Base-by-base conservation (phyloP, 1,140 invertebrate genomes). In the Drosophila grimshawi region DNA sequence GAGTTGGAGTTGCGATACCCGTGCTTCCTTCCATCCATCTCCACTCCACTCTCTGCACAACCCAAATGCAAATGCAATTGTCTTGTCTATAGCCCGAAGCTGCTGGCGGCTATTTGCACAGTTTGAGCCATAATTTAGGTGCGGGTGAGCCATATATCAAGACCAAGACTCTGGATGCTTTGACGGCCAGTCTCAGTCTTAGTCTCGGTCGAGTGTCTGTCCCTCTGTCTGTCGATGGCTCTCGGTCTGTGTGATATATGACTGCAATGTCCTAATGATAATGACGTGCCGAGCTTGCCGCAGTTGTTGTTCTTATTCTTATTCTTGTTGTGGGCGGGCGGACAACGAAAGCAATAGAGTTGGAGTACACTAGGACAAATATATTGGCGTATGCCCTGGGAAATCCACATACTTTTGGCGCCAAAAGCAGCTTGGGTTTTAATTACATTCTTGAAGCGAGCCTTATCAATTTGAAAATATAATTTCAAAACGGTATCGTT, bases 71-170 rank as follows among this genome's bases (percentile, higher is more conserved):
- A 43, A 43, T 27, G 67, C 62, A 74, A 74, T 65, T 61, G 35
- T 64, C 33, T 45, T 74, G 83, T 86, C 85, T 88, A 71, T 80
- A 80, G 80, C 83, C 83, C 27, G 37, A 48, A 86, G 83, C 85
- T 80, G 82, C 82, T 81, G 79, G 55, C 82, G 82, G 82, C 82
- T 86, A 86, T 86, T 86, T 86, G 69, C 83, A 86, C 83, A 77
- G 63, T 62, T 65, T 46, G 67, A 70, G 45, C 57, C 76, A 86
- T 86, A 81, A 86, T 86, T 86, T 86, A 86, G 82, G 82, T 74
- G 82, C 82, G 82, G 81, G 82, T 67, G 81, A 86, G 76, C 51
- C 80, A 82, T 86, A 77, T 81, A 71, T 86, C 70, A 72, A 56
- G 60, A 41, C 33, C 32, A 4, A 19, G 43, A 29, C 39, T n/a